A percentile compares a stretch with the other conserved stretches of the same genome.
Conservation (phyloP, 23 tunicate species). For the Clavelina lepadiformis region DNA sequence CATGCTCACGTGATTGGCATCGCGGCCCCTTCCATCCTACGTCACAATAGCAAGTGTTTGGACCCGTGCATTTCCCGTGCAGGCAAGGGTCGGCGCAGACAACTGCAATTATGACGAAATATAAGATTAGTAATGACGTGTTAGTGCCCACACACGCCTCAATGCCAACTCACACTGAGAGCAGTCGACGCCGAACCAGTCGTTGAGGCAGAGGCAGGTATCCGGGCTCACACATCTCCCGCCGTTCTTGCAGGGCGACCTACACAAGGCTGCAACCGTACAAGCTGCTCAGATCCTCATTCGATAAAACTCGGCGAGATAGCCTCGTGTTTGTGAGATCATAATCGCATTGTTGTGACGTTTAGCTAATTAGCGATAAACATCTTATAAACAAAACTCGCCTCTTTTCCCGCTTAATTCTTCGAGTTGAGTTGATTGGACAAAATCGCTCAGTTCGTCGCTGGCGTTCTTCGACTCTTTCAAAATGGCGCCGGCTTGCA, state of each 20-base stretch:
- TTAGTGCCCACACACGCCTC: not conserved
- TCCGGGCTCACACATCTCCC: constrained; percentile 38
- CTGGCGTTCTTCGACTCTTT: constrained; percentile 33
- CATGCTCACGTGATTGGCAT: constrained; percentile 34
- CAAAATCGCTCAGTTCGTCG: constrained; percentile 18
- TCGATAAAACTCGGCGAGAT: not conserved
- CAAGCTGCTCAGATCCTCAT: not conserved
- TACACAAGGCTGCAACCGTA: constrained; percentile 32
- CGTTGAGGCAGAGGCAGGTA: constrained; percentile 32
- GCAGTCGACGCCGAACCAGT: constrained; percentile 47
- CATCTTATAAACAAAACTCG: not conserved
- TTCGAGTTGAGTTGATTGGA: constrained; percentile 4
- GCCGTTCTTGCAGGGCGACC: constrained; percentile 38
- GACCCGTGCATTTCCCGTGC: constrained; percentile 42
- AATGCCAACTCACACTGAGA: constrained; percentile 25
- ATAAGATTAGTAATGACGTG: too few relatives aligned
- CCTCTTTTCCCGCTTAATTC: constrained; percentile 6
- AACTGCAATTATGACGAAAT: too few relatives aligned
- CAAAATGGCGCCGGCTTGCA: constrained; percentile 16
- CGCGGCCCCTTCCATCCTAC: constrained; percentile 31
- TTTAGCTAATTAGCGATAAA: too few relatives aligned
- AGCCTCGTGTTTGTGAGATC: not conserved
- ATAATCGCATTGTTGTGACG: too few relatives aligned
- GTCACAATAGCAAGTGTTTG: constrained; percentile 43
- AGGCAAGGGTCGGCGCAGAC: constrained; percentile 24